A percentile compares a stretch with the other conserved stretches of the same genome.
Evolutionary conservation across 2,113 vertebrate genomes (phyloP).

Genomic region (Onychostoma macrolepis): DNA sequence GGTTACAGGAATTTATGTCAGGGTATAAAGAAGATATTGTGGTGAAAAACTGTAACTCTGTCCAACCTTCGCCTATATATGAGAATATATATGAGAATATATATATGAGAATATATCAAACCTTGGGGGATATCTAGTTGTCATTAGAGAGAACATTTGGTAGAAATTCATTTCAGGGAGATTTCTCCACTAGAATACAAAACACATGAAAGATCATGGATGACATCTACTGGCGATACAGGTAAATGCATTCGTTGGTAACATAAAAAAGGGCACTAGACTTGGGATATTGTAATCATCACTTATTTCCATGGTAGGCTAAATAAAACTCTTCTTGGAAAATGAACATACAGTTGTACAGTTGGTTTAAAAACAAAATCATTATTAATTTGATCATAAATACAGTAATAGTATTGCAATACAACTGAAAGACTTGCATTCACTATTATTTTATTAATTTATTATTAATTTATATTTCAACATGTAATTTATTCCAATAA

Average conservation of each 20-base stretch:
- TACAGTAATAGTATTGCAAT: too few relatives aligned
- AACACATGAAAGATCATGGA: not conserved
- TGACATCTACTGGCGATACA: constrained; percentile 21
- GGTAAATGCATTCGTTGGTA: not conserved
- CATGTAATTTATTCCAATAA: too few relatives aligned
- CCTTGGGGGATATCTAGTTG: not conserved
- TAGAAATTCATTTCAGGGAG: not conserved
- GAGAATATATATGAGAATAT: not conserved
- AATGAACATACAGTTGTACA: too few relatives aligned
- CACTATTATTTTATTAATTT: too few relatives aligned
- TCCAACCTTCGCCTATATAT: not conserved
- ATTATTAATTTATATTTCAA: too few relatives aligned
- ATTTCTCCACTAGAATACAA: not conserved
- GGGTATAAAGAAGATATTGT: not conserved
- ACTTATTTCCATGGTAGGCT: not conserved
- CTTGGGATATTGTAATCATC: not conserved
- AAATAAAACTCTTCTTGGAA: not conserved
- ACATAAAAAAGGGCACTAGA: not conserved
- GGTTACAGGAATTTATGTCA: not conserved
- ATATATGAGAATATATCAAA: not conserved
- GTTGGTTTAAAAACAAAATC: too few relatives aligned
- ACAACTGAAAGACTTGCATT: too few relatives aligned
- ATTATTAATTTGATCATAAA: too few relatives aligned
- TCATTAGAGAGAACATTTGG: not conserved
- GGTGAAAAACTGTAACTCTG: not conserved